A percentile compares a stretch with the other conserved stretches of the same genome.
Evolutionary conservation across 1,140 invertebrate genomes (phyloP).

Genomic region (Orchesella cincta): DNA sequence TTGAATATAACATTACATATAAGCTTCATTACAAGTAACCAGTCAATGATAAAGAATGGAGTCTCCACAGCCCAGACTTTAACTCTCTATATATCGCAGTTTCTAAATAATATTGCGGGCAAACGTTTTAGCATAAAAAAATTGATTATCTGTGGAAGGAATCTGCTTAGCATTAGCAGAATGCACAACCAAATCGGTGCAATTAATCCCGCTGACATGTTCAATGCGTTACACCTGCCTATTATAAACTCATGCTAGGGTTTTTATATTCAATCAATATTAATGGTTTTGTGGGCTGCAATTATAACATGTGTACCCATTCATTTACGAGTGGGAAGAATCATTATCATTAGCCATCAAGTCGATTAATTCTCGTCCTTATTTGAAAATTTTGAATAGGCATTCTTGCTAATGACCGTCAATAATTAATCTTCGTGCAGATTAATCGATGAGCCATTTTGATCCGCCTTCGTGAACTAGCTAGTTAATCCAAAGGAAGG

Average conservation of each 20-base stretch:
- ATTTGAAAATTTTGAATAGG: background rate
- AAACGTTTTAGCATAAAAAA: conserved; percentile 10
- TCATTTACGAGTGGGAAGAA: background rate
- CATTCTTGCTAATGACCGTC: background rate
- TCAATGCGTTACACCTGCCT: background rate
- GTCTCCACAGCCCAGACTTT: background rate
- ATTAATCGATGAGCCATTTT: background rate
- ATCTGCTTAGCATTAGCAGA: background rate
- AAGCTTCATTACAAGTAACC: too few species aligned
- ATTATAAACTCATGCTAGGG: background rate
- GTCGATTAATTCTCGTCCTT: conserved; percentile 12
- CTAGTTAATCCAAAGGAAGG: background rate
- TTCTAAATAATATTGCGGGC: background rate
- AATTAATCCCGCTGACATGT: conserved; percentile 13
- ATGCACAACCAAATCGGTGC: conserved; percentile 4
- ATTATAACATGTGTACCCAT: background rate
- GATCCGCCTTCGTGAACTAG: background rate
- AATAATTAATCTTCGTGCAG: background rate
- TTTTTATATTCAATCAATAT: too few species aligned
- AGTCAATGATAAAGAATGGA: too few species aligned
- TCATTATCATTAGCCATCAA: background rate
- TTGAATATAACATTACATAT: too few species aligned
- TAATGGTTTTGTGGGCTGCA: too few species aligned
- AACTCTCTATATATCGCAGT: background rate
- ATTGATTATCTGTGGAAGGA: conserved; percentile 3